Evolutionary conservation across 2,113 vertebrate genomes (phyloP), one percentile per base, ranked within the genome.

Genomic region (Pedionomus torquatus): DNA sequence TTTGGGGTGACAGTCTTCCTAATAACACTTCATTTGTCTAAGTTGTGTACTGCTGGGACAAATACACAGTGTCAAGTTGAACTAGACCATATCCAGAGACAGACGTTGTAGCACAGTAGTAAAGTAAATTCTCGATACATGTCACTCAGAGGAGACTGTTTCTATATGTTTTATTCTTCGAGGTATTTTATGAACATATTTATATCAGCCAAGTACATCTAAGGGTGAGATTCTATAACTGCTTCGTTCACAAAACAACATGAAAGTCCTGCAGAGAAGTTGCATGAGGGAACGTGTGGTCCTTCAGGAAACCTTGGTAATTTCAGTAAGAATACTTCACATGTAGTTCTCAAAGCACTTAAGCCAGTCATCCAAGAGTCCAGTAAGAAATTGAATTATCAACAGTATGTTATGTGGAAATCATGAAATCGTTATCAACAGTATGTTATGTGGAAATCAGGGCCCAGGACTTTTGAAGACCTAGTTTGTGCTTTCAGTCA

Each of bases 1-100:
- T 48, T 75, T 66, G 80, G 51, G 60, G 80, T 91, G 80, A 95
- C 68, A 81, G 75, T 71, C 72, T 90, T 89, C 64, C 80, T 83
- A 75, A 46, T 58, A 90, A 70, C 89, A 39, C 89, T 92, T 89
- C 24, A 81, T 95, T 95, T 95, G 49, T 89, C 86, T 88, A 66
- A 92, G 86, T 80, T 75, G 58, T 24, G 8, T 58, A 54, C 72
- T 28, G 9, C 72, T 76, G 91, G 91, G 83, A 91, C 83, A 64
- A 87, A 71, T 69, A 35, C 35, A 81, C 23, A 9, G 0, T 41
- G 83, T 87, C 51, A 35, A 76, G 51, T 31, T 55, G 81, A 93
- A 79, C 89, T 78, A 87, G 76, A 66, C 13, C 52, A 25, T 68
- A n/a, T 60, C 65, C 20, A 8, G 43, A 96, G 44, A 44, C 65